Evolutionary conservation across 1,140 invertebrate species (phyloP), one percentile per base, ranked within the genome.

Genomic region (Ridgeia piscesae): DNA sequence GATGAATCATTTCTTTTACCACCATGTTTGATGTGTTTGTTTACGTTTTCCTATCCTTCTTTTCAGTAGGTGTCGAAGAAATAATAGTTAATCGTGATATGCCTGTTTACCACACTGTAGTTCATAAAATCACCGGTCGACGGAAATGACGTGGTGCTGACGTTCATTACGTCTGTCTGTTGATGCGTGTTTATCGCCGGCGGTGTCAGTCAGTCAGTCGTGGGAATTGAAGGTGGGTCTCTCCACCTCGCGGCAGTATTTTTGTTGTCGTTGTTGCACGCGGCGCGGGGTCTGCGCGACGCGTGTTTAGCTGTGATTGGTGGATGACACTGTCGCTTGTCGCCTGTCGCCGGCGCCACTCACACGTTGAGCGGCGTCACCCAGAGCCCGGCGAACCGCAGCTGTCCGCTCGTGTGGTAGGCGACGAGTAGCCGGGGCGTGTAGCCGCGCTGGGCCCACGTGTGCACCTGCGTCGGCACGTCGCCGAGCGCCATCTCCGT

Each of bases 341-440:
- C 21, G 48, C 48, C 48, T 50, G 48, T 21, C 48, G 58, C 17
- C 2, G 27, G 42, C 42, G 42, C 42, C 42, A 31, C 58, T 77
- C 58, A 77, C 14, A 77, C 58, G 2, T 31, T 77, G 58, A 77
- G 58, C 58, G 89, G 89, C 89, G 35, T 90, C 34, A 90, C 89
- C 89, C 89, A 90, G 34, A 90, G 33, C 14, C 89, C 34, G 34
- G 35, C 89, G 89, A 34, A 90, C 21, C 35, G 89, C 89, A 90
- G 89, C 35, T 90, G 34, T 17, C 35, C 35, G 34, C 31, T 33
- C 17, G 17, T 42, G 89, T 34, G 34, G 89, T 90, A 90, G 34
- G 89, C 34, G 34, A 90, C 89, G n/a, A 90, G 89, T 17, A 90
- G 33, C 35, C n/a, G 33, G 6, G 89, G 89, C 14, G 35, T 21